These are phyloP conservation scores for Saxidomus purpurata DNA, from an alignment of 1,140 invertebrate genomes.

Conservation along the genomic window DNA sequence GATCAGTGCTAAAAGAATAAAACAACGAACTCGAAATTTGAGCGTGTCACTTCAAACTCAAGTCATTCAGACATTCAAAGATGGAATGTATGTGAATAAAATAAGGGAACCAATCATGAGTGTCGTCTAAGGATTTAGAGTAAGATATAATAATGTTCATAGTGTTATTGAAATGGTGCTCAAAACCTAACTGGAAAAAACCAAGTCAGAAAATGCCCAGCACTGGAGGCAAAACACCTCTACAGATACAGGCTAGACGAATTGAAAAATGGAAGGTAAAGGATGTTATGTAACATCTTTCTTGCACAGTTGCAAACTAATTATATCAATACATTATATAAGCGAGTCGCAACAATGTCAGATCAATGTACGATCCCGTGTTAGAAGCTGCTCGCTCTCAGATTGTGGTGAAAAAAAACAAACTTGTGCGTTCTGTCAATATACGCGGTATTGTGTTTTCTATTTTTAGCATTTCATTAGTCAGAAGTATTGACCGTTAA, in stretches of 20 bases:
- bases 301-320: background rate
- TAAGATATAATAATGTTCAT: slow-evolving; percentile 54
- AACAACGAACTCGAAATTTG: background rate
- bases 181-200: slow-evolving; percentile 60
- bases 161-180: slow-evolving; percentile 42
- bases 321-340: background rate
- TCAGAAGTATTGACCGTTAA: too few species aligned
- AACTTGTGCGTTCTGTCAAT: too few species aligned
- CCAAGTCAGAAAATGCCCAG: slow-evolving; percentile 56
- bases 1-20: background rate
- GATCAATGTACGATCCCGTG: too few species aligned
- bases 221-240: slow-evolving; percentile 8
- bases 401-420: too few species aligned
- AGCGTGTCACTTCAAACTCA: background rate
- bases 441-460: too few species aligned
- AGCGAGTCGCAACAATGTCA: slow-evolving; percentile 58
- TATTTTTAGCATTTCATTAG: too few species aligned
- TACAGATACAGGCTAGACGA: slow-evolving; percentile 30
- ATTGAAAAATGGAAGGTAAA: slow-evolving; percentile 51
- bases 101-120: slow-evolving; percentile 40
- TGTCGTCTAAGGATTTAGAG: slow-evolving; percentile 45
- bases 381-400: too few species aligned
- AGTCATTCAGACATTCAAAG: background rate
- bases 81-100: slow-evolving; percentile 58
- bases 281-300: slow-evolving; percentile 31